A percentile compares a stretch with the other conserved stretches of the same genome.
phyloP scores from a whole-genome alignment of 2,888 invertebrate genomes.

The Phyllotreta striolata region DNA sequence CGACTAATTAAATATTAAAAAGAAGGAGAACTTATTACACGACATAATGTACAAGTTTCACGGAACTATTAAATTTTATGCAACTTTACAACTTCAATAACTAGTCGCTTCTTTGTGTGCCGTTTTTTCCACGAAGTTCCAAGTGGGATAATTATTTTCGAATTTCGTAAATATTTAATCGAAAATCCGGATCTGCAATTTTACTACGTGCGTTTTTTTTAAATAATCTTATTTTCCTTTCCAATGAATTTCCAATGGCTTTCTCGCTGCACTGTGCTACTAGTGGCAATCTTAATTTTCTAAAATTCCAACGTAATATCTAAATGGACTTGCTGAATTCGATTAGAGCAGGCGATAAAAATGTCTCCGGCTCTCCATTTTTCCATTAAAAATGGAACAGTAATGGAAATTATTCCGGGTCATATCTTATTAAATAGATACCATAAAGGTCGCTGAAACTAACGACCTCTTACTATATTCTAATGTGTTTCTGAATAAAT shows the following conservation, averaged over 20 bases:
- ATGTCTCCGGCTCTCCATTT: conserved; percentile 25
- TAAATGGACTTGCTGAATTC: conserved; percentile 30
- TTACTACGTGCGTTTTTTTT: too few species aligned
- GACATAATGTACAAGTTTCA: conserved; percentile 38
- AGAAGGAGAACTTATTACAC: conserved; percentile 35
- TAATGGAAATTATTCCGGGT: conserved; percentile 27
- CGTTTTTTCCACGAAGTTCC: too few species aligned
- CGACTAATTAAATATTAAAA: conserved; percentile 39
- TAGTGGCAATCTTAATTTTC: conserved; percentile 20
- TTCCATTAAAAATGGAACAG: conserved; percentile 25
- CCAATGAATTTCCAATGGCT: conserved; percentile 2
- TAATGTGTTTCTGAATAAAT: too few species aligned
- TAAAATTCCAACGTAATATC: conserved; percentile 31
- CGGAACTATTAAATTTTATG: conserved; percentile 37
- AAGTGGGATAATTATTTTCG: too few species aligned
- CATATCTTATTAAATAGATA: conserved; percentile 24
- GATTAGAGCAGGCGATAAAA: conserved; percentile 28
- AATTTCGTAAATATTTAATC: too few species aligned
- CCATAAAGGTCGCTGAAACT: too few species aligned
- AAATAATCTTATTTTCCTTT: too few species aligned
- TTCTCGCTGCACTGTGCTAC: conserved; percentile 4
- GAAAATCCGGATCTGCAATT: too few species aligned
- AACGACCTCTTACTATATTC: too few species aligned
- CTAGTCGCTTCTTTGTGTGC: too few species aligned
- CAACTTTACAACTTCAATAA: too few species aligned